phyloP scores from a whole-genome alignment of 1,140 invertebrate species.

The Cydia fagiglandana region DNA sequence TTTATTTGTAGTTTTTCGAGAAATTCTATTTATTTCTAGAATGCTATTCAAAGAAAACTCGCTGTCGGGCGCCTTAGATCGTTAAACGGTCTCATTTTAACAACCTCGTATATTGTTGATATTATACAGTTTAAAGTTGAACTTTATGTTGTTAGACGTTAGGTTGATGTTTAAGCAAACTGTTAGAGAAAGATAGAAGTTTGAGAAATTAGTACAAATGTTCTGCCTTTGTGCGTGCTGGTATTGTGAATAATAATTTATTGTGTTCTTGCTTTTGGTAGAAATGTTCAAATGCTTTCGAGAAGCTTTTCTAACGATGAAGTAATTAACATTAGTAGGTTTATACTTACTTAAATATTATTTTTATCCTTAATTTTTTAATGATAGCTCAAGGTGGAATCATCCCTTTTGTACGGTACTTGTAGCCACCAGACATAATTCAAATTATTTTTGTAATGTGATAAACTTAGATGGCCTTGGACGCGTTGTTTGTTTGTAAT shows the following conservation, averaged over 20 bases:
- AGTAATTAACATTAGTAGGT: too few species aligned
- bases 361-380: too few species aligned
- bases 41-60: constrained; percentile 6
- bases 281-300: background rate
- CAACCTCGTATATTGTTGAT: background rate
- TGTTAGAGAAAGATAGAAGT: background rate
- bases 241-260: constrained; percentile 7
- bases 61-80: background rate
- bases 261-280: background rate
- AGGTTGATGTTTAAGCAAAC: background rate
- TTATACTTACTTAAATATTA: too few species aligned
- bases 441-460: too few species aligned
- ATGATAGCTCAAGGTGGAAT: background rate
- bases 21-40: constrained; percentile 14
- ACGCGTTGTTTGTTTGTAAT: too few species aligned
- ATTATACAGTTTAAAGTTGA: background rate
- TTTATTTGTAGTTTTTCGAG: constrained; percentile 8
- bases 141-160: background rate
- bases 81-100: background rate
- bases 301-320: background rate
- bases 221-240: background rate
- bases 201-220: background rate
- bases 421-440: too few species aligned
- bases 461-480: too few species aligned
- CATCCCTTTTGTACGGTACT: too few species aligned